Evolutionary conservation across 2,888 invertebrate species (phyloP), one percentile per base, ranked within the genome.

Genomic region (Eristalis tenax): DNA sequence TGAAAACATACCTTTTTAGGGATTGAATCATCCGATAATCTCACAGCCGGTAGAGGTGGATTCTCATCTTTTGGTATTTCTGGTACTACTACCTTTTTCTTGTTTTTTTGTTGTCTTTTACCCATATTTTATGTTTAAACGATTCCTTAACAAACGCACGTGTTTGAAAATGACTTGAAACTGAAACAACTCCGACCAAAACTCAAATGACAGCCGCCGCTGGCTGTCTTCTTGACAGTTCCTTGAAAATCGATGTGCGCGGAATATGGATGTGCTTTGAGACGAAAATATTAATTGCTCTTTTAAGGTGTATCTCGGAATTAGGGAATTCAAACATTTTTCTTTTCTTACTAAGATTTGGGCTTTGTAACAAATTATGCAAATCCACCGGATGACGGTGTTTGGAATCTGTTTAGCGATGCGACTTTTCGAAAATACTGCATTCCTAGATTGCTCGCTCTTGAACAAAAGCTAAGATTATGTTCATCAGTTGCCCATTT

Each of bases 11-110:
- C 97, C 94, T 95, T 96, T 93, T 95, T 96, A 0, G 95, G 94
- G 64, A 94, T 89, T 0, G 95, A 95, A 90, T 96, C 97, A 91
- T 97, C 96, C 0, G 97, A 97, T 90, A 94, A 94, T 90, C 97
- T 94, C 81, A 95, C 94, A 4, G 95, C 92, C 10, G 96, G 95
- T 68, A 94, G 91, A 26, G 94, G 92, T 6, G 90, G 89, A 84
- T 91, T 92, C 79, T 92, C 92, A 75, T 92, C 92, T 83, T 91
- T 91, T 81, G 93, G 92, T 84, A 94, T 94, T 85, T 91, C 91
- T 64, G 92, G 91, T 71, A 91, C 89, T 56, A 90, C 88, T 0
- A 80, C 71, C 59, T 90, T 90, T 66, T 91, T 91, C 75, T 91
- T 91, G 88, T 89, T 91, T 75, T 91, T 91, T 88, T 89, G 89